Base-by-base conservation (phyloP, 2,797 vertebrate genomes). In the Halcyon smyrnensis region DNA sequence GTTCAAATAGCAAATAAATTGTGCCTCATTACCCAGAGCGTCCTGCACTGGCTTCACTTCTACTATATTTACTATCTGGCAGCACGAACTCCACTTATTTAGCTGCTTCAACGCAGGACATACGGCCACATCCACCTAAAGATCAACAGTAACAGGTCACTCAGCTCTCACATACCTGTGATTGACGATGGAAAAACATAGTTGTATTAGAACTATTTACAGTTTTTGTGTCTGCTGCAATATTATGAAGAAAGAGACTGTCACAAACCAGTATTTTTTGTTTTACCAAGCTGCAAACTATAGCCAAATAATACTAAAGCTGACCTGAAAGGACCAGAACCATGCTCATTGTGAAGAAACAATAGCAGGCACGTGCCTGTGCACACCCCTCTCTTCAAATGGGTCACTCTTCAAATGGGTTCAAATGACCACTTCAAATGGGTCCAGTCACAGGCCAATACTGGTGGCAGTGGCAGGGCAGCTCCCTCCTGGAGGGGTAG, bases 1-100 rank as follows among this genome's bases (percentile, higher is more conserved):
- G 53, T 59, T 68, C 7, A 11, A 90, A 88, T 1, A 60, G 63
- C 68, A 85, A 89, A 63, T 20, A 83, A 89, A 51, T 59, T 28
- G 53, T 57, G 79, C 45, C 57, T 74, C 53, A 4, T 85, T 65
- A 79, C 32, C 54, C 75, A 63, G 36, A 74, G 70, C 2, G 37
- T 50, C 70, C 87, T 68, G 83, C 77, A 51, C 77, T 87, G 81
- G 87, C 76, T 73, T 41, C 21, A 77, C 48, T 95, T 36, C n/a
- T 73, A 23, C 80, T 36, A 0, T 19, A 59, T 79, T 85, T 79
- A 63, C 67, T 54, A 34, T 28, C 32, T 86, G 87, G 27, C 79
- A 94, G 28, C 46, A 51, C 74, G 84, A 85, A 23, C 64, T 48
- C 64, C 34, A 7, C 48, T 78, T n/a, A 45, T 39, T 75, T 30